Evolutionary conservation across 2,113 vertebrate species (phyloP).

Genomic region (Bothrops jararaca): DNA sequence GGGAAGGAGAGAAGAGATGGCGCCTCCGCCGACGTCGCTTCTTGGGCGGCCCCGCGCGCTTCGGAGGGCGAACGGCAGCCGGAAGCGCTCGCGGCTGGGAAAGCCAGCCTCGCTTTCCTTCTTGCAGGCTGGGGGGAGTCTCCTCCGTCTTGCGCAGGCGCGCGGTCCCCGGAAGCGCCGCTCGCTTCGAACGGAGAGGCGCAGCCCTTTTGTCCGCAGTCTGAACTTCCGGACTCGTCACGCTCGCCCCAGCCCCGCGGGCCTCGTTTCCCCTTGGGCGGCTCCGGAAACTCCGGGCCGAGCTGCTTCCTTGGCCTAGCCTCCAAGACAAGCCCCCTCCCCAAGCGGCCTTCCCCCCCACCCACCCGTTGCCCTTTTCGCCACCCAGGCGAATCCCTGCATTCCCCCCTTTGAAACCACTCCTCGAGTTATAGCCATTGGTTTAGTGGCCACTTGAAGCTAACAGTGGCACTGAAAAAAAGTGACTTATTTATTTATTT

Average conservation of each 20-base stretch:
- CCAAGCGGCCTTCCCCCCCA: too few relatives aligned
- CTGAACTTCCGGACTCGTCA: background rate
- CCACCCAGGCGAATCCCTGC: too few relatives aligned
- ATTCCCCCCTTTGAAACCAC: too few relatives aligned
- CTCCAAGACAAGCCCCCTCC: too few relatives aligned
- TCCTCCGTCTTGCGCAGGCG: background rate
- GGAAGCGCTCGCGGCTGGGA: background rate
- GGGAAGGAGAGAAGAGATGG: background rate
- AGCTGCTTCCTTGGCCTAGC: too few relatives aligned
- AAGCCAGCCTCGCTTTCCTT: background rate
- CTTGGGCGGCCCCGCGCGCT: background rate
- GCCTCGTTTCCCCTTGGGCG: too few relatives aligned
- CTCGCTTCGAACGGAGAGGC: background rate
- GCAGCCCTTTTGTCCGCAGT: background rate
- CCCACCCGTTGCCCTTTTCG: too few relatives aligned
- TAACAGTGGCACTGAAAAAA: too few relatives aligned
- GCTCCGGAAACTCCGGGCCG: too few relatives aligned
- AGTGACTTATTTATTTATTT: too few relatives aligned
- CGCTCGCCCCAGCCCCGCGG: background rate
- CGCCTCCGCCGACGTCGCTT: background rate
- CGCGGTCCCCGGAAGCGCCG: background rate
- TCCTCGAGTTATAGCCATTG: too few relatives aligned
- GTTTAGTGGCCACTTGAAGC: too few relatives aligned
- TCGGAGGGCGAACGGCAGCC: background rate
- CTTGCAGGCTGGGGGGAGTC: accelerated